These are phyloP conservation scores for Trichomycterus rosablanca DNA, from an alignment of 2,113 vertebrate species.

Conservation along the genomic window DNA sequence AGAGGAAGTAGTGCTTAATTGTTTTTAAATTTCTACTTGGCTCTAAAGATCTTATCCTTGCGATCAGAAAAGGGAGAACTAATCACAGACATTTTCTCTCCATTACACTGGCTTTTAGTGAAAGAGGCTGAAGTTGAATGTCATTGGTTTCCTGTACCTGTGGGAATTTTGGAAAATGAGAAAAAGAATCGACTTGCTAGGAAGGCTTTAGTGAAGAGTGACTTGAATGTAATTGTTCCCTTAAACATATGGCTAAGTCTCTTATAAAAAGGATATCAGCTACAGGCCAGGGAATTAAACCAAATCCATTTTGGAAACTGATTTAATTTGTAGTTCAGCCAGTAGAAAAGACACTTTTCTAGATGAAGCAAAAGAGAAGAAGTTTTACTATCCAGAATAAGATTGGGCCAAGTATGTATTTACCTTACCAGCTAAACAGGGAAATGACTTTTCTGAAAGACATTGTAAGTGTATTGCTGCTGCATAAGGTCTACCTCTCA, in stretches of 20 bases:
- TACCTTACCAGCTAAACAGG: too few relatives aligned
- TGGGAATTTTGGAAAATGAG: not conserved
- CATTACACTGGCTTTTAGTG: too few relatives aligned
- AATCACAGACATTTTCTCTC: not conserved
- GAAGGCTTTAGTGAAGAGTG: not conserved
- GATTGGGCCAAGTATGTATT: not conserved
- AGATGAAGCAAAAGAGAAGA: not conserved
- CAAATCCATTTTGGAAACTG: not conserved
- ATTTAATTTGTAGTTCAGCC: not conserved
- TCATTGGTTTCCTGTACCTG: not conserved
- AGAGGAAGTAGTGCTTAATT: not conserved
- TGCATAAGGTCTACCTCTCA: too few relatives aligned
- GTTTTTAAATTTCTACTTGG: not conserved
- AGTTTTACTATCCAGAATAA: not conserved
- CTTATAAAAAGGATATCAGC: not conserved
- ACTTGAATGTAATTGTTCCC: not conserved
- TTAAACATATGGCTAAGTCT: not conserved
- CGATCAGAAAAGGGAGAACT: too few relatives aligned
- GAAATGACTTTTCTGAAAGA: too few relatives aligned
- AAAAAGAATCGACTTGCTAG: too few relatives aligned
- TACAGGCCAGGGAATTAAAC: not conserved
- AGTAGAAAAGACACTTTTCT: not conserved
- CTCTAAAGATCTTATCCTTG: not conserved
- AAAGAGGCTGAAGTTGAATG: not conserved
- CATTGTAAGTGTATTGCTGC: too few relatives aligned